Conservation (phyloP, 2,888 invertebrate genomes). For the Pandemis heparana region DNA sequence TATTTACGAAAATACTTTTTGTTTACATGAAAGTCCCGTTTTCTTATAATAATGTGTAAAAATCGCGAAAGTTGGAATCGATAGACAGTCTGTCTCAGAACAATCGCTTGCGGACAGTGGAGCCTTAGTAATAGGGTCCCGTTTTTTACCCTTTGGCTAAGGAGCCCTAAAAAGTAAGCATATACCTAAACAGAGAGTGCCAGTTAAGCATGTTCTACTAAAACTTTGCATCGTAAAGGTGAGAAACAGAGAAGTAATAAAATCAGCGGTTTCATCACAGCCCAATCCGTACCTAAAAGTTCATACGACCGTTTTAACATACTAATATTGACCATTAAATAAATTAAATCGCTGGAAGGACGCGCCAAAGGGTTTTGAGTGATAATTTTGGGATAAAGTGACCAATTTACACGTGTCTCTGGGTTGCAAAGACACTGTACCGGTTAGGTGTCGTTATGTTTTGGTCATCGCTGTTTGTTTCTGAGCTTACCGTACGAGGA, state of each 20-base stretch:
- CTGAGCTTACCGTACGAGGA: background rate
- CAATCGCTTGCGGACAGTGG: too few relatives aligned
- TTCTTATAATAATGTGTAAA: too few relatives aligned
- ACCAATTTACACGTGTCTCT: background rate
- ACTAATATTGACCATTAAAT: conserved; percentile 42
- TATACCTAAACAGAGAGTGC: background rate
- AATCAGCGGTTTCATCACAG: conserved; percentile 16
- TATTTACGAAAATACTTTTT: too few relatives aligned
- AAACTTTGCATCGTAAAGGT: conserved; percentile 19
- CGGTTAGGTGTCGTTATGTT: background rate
- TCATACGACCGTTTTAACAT: conserved; percentile 36
- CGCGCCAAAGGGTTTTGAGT: conserved; percentile 15
- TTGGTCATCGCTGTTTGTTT: background rate
- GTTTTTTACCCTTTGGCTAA: too few relatives aligned
- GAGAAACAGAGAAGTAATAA: conserved; percentile 12
- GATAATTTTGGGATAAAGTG: conserved; percentile 27
- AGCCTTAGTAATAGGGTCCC: too few relatives aligned
- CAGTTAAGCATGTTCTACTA: conserved; percentile 2
- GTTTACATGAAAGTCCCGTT: too few relatives aligned
- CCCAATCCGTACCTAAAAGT: conserved; percentile 28
- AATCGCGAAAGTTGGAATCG: too few relatives aligned
- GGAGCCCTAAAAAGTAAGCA: too few relatives aligned
- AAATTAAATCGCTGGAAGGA: conserved; percentile 33
- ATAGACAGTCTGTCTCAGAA: too few relatives aligned
- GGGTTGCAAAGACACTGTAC: background rate